Conservation (phyloP, 2,113 vertebrate species). For the Nematolebias whitei region DNA sequence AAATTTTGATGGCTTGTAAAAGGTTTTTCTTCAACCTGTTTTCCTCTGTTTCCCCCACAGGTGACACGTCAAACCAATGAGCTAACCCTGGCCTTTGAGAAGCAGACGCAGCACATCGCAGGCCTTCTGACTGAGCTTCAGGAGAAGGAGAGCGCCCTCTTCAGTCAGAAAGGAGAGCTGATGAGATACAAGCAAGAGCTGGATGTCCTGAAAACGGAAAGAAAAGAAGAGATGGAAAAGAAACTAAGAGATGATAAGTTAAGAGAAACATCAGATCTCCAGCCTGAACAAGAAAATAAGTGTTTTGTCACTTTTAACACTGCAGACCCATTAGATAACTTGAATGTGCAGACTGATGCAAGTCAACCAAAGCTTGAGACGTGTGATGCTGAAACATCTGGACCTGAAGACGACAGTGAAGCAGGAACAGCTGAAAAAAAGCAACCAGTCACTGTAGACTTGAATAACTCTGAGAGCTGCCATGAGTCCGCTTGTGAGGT, state of each 20-base stretch:
- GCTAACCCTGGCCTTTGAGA: slow-evolving; percentile 81
- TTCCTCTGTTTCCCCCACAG: slow-evolving; percentile 24
- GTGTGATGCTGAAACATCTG: slow-evolving; percentile 7
- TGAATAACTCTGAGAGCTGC: not conserved
- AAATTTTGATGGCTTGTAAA: not conserved
- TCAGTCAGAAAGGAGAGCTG: slow-evolving; percentile 69
- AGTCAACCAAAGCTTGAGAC: not conserved
- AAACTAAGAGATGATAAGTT: not conserved
- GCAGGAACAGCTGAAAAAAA: not conserved
- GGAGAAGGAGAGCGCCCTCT: slow-evolving; percentile 72
- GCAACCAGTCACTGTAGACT: not conserved
- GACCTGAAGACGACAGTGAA: slow-evolving; percentile 5
- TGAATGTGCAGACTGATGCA: slow-evolving; percentile 1
- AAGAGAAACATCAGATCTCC: not conserved
- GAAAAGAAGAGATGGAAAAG: not conserved
- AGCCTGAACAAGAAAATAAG: slow-evolving; percentile 5
- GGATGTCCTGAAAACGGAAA: slow-evolving; percentile 35
- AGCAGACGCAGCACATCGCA: slow-evolving; percentile 79
- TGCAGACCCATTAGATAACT: not conserved
- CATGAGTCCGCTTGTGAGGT: slow-evolving; percentile 9
- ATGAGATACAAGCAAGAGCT: slow-evolving; percentile 58
- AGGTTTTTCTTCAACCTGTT: not conserved
- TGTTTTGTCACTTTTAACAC: not conserved
- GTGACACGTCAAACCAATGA: slow-evolving; percentile 80
- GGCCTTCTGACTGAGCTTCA: slow-evolving; percentile 78